Percentiles rank a stretch among this genome's conserved stretches.
These are phyloP conservation scores for Peromyscus attwateri DNA, from an alignment of 2,797 vertebrate genomes.

Conservation along the genomic window DNA sequence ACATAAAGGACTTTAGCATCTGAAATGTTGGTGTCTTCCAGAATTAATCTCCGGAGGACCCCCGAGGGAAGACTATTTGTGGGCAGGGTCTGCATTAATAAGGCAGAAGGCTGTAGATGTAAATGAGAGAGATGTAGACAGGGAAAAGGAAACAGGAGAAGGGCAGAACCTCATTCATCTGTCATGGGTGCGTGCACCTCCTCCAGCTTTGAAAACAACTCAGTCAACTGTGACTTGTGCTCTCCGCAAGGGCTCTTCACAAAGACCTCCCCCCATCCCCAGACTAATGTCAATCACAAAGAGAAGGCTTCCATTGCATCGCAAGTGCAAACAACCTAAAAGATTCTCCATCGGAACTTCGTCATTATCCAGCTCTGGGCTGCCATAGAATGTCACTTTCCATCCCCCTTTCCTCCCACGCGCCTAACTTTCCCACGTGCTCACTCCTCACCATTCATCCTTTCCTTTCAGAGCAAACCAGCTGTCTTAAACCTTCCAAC, in stretches of 20 bases:
- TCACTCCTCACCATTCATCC: background rate
- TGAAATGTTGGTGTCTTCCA: background rate
- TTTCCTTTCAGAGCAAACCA: constrained; percentile 20
- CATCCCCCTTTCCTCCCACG: background rate
- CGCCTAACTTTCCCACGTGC: background rate
- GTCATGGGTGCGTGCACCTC: background rate
- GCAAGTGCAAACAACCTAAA: background rate
- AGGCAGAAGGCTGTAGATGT: background rate
- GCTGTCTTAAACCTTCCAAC: background rate
- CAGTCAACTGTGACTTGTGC: background rate
- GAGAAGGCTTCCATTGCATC: background rate
- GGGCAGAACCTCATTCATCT: background rate
- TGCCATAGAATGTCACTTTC: background rate
- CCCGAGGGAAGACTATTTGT: background rate
- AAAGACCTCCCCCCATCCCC: background rate
- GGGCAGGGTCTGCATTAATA: constrained; percentile 16
- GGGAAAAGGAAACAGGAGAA: background rate
- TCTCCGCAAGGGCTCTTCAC: background rate
- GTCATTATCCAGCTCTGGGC: background rate
- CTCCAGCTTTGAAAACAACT: background rate
- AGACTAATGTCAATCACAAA: background rate
- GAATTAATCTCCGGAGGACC: background rate
- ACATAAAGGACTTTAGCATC: background rate
- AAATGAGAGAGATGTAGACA: background rate
- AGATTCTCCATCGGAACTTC: background rate